Base-by-base conservation (phyloP, 2,888 invertebrate genomes). In the Stomorhina lunata region DNA sequence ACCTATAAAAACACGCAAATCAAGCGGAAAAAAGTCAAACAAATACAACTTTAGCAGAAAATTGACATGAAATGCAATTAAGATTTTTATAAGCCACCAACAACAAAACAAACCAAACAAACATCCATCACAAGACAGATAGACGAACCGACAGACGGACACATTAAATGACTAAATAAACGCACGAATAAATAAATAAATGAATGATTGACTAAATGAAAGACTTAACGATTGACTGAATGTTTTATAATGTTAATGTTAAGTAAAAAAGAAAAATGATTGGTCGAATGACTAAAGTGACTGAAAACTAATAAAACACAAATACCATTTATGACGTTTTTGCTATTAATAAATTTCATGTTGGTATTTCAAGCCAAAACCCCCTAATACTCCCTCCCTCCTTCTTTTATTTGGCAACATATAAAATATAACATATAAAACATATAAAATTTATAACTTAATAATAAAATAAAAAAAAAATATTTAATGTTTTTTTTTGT, bases 61-160 rank as follows among this genome's bases (percentile, higher is more conserved):
- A 77, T 77, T 82, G 78, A 82, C 82, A 82, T 75, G 55, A 78
- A 80, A 75, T 65, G 69, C 80, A 84, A 84, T 82, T 84, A 84
- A 84, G 66, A 63, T 66, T 66, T 79, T 48, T 40, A 65, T 61
- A 68, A 77, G 59, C 59, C 48, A 63, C 29, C 73, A 48, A 7
- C 7, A 45, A 45, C 43, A 61, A n/a, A n/a, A n/a, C n/a, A n/a
- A n/a, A 50, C 20, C 27, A 5, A 73, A 50, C 29, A 48, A n/a
- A 40, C 20, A 68, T 59, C 37, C 57, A 68, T 68, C 57, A 59
- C 27, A 29, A 77, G 43, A 73, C 63, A 53, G 10, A 63, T 15
- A 15, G n/a, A n/a, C n/a, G n/a, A n/a, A n/a, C n/a, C n/a, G n/a
- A n/a, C n/a, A n/a, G n/a, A n/a, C n/a, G n/a, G n/a, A n/a, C n/a